Conservation (phyloP, 2,888 invertebrate species). For the Drosophila mettleri region DNA sequence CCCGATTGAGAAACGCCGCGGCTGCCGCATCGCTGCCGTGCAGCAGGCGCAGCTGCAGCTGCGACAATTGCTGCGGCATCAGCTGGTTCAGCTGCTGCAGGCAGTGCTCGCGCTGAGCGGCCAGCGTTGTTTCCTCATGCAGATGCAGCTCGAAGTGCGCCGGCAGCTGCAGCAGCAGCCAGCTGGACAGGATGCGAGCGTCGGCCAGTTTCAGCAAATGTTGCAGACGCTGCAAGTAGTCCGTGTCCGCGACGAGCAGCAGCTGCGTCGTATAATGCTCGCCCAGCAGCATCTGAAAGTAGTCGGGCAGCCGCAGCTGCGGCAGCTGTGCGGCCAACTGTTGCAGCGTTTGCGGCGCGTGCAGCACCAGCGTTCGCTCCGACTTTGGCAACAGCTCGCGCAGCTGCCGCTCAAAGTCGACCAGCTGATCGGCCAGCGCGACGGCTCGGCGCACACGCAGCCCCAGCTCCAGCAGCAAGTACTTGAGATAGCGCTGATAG, state of each 20-base stretch:
- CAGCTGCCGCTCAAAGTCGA: slow-evolving; percentile 72
- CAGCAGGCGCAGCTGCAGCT: slow-evolving; percentile 62
- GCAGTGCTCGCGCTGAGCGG: slow-evolving; percentile 68
- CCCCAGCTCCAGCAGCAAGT: slow-evolving; percentile 76
- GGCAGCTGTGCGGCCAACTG: slow-evolving; percentile 61
- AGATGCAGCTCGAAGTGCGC: slow-evolving; percentile 75
- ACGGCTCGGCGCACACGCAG: slow-evolving; percentile 75
- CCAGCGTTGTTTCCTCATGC: slow-evolving; percentile 65
- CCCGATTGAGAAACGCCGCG: slow-evolving; percentile 23
- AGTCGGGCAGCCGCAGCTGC: slow-evolving; percentile 57
- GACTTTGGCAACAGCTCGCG: slow-evolving; percentile 31
- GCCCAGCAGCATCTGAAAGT: slow-evolving; percentile 68
- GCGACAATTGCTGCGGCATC: slow-evolving; percentile 68
- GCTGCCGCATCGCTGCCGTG: slow-evolving; percentile 55
- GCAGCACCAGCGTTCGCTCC: slow-evolving; percentile 58
- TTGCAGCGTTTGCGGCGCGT: slow-evolving; percentile 68
- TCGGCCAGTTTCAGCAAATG: slow-evolving; percentile 41
- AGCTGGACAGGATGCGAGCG: slow-evolving; percentile 65
- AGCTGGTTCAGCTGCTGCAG: slow-evolving; percentile 67
- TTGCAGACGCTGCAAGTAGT: slow-evolving; percentile 61
- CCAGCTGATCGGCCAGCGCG: slow-evolving; percentile 69
- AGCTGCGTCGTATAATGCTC: slow-evolving; percentile 47
- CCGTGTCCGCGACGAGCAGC: slow-evolving; percentile 71
- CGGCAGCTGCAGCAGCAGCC: slow-evolving; percentile 78
- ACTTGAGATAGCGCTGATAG: slow-evolving; percentile 78